Evolutionary conservation across 2,888 invertebrate genomes (phyloP).

Genomic region (Amphimallon solstitiale): DNA sequence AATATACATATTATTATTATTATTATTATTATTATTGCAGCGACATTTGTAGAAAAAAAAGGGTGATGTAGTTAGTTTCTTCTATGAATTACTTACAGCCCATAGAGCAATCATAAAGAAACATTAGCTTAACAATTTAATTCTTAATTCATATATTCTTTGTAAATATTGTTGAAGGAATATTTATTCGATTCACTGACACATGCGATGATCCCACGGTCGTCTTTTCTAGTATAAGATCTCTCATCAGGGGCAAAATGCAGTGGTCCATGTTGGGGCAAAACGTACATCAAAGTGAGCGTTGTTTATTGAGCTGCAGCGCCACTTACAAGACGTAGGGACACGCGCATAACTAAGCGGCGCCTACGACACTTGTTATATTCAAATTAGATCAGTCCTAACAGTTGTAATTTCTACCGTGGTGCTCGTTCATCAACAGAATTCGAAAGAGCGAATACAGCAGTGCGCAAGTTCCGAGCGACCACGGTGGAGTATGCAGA

Average conservation of each 20-base stretch:
- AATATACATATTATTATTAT: too few relatives aligned
- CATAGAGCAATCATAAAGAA: neutral
- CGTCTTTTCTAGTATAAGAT: neutral
- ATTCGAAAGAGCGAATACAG: constrained; percentile 19
- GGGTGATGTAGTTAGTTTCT: neutral
- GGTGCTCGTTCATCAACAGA: constrained; percentile 41
- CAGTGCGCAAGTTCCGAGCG: neutral
- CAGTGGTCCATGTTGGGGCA: constrained; percentile 41
- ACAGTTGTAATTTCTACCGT: constrained; percentile 56
- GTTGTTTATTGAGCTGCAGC: constrained; percentile 57
- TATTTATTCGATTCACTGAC: neutral
- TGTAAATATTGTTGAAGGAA: constrained; percentile 19
- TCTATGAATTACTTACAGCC: neutral
- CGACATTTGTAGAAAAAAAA: too few relatives aligned
- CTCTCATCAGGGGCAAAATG: constrained; percentile 19
- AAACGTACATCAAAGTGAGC: constrained; percentile 56
- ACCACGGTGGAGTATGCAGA: neutral
- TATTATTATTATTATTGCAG: too few relatives aligned
- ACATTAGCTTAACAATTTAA: neutral
- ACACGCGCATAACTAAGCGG: constrained; percentile 58
- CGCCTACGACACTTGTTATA: constrained; percentile 59
- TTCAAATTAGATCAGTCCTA: constrained; percentile 57
- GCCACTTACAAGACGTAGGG: constrained; percentile 56
- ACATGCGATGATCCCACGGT: constrained; percentile 21
- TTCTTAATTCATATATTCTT: constrained; percentile 24